These are phyloP conservation scores for Neoarius graeffei DNA, from an alignment of 2,113 vertebrate species.

Conservation along the genomic window DNA sequence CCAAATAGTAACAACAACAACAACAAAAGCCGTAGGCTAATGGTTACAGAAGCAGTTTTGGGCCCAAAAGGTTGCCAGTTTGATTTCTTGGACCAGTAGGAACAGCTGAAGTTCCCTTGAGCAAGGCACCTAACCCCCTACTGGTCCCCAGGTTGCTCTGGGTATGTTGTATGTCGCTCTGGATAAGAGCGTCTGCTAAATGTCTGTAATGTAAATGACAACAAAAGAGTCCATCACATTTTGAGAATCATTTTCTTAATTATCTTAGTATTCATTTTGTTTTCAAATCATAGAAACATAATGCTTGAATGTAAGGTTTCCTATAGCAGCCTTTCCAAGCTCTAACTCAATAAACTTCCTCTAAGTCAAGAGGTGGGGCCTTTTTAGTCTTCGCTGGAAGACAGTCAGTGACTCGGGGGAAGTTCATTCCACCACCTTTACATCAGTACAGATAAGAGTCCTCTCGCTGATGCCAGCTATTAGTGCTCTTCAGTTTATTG, in stretches of 20 bases:
- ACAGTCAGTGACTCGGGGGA: neutral
- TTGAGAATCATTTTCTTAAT: neutral
- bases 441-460: neutral
- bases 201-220: no score
- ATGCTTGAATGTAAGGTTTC: neutral
- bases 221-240: neutral
- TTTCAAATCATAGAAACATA: neutral
- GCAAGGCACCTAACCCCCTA: no score
- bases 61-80: no score
- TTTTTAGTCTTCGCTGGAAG: neutral
- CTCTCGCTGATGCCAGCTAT: neutral
- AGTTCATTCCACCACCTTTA: neutral
- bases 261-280: neutral
- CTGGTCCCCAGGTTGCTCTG: no score
- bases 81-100: no score
- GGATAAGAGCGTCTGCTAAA: no score
- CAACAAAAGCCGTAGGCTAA: no score
- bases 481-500: neutral
- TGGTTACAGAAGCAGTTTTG: no score
- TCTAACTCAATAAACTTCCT: neutral
- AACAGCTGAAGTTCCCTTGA: no score
- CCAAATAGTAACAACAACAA: neutral
- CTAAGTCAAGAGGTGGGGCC: neutral
- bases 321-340: neutral
- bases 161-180: no score